Evolutionary conservation across 2,797 vertebrate genomes (phyloP), one percentile per base, ranked within the genome.

Genomic region (Sebastolobus alascanus): DNA sequence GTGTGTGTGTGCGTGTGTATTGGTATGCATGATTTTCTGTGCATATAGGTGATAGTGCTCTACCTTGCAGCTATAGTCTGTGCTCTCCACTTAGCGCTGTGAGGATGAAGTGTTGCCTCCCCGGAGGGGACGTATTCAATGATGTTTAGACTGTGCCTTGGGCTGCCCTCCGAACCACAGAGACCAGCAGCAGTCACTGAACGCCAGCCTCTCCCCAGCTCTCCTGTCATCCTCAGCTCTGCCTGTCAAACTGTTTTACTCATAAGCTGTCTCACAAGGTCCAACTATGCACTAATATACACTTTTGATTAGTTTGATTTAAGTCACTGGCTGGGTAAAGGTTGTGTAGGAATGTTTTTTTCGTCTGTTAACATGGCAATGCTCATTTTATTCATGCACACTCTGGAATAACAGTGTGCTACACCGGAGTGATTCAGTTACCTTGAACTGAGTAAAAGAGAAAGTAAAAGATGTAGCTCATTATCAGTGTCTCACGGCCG

Each of bases 41-140:
- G n/a, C 64, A 65, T 52, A 29, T 27, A 63, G n/a, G 33, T 60
- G 37, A 25, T 72, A n/a, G 56, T 14, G 52, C 65, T 74, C 11
- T 64, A 73, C 64, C 70, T 72, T 29, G 25, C 63, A 73, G 79
- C 63, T 58, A 50, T n/a, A 54, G 73, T 80, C 77, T 81, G 25
- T 78, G 69, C 77, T 73, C 75, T 73, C 66, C 25, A 65, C 67
- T 83, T 43, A 69, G 22, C 20, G 18, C 69, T 77, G 71, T 31
- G 35, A 72, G 70, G 58, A 72, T 65, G 60, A 73, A 68, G 76
- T 9, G 27, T 69, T 79, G 40, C 73, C 59, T 84, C 87, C 78
- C 86, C 78, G 35, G 38, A 87, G 88, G 85, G 77, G 79, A 88
- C 70, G 77, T 70, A 79, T 87, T 89, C 86, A 87, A 18, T 72